These are phyloP conservation scores for Lophura nycthemera DNA, from an alignment of 2,113 vertebrate genomes.

Conservation along the genomic window DNA sequence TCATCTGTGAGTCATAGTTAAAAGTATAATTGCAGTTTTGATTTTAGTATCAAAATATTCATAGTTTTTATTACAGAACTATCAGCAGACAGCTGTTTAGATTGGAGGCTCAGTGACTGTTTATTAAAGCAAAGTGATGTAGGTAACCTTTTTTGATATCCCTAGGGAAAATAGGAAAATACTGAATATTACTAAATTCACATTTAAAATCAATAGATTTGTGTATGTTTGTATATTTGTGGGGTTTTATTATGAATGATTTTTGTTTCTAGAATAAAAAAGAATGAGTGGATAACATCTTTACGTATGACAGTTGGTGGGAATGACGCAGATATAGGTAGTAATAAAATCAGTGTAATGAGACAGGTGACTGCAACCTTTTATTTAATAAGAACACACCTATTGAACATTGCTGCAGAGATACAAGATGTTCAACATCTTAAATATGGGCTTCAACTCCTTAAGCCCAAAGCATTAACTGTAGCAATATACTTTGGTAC, in stretches of 20 bases:
- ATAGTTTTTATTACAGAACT: conserved; percentile 26
- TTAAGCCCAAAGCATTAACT: not conserved
- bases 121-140: not conserved
- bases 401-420: not conserved
- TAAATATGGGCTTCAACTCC: not conserved
- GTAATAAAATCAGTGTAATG: not conserved
- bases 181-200: not conserved
- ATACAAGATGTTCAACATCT: not conserved
- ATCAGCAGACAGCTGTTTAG: conserved; percentile 11
- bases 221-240: accelerated
- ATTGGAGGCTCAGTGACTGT: not conserved
- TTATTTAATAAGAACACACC: not conserved
- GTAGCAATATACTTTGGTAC: not conserved
- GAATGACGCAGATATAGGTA: not conserved
- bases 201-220: not conserved
- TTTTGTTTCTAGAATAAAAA: not conserved
- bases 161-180: not conserved
- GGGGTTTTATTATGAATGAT: not conserved
- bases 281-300: not conserved
- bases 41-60: conserved; percentile 68
- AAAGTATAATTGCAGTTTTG: conserved; percentile 64
- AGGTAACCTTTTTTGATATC: not conserved
- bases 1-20: conserved; percentile 61
- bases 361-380: not conserved
- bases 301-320: not conserved